Conservation (phyloP, 2,888 invertebrate genomes). For the Orchesella flavescens region DNA sequence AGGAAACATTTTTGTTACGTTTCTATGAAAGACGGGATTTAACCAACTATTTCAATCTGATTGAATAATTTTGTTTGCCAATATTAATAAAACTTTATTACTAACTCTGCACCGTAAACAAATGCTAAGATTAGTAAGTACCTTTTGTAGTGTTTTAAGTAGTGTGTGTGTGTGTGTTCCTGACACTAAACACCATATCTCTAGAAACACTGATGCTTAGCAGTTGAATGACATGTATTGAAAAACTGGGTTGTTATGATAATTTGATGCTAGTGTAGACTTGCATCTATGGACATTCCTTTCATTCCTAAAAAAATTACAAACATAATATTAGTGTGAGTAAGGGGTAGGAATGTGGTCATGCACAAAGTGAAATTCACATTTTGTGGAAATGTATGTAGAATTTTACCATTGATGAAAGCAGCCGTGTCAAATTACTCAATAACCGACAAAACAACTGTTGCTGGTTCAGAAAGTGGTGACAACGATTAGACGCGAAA, state of each 20-base stretch:
- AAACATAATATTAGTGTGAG: no score
- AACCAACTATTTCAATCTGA: constrained; percentile 15
- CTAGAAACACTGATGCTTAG: constrained; percentile 30
- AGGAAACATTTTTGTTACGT: constrained; percentile 51
- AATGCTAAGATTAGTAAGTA: no score
- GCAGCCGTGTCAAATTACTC: no score
- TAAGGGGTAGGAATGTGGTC: not conserved
- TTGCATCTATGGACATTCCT: constrained; percentile 17
- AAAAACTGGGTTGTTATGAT: constrained; percentile 59
- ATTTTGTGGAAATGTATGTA: no score
- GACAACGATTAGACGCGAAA: no score
- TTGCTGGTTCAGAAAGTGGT: no score
- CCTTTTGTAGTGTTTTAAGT: not conserved
- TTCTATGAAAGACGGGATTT: constrained; percentile 65
- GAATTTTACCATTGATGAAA: no score
- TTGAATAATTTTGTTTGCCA: no score
- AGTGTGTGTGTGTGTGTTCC: not conserved
- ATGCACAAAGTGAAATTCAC: no score
- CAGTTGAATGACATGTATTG: constrained; percentile 60
- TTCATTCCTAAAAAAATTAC: constrained; percentile 9
- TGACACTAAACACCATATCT: constrained; percentile 21
- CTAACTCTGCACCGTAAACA: not conserved
- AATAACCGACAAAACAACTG: no score
- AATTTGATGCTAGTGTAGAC: not conserved
- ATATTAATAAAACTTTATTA: not conserved